Evolutionary conservation across 2,888 invertebrate genomes (phyloP), one percentile per base, ranked within the genome.

Genomic region (Pollenia griseotomentosa): DNA sequence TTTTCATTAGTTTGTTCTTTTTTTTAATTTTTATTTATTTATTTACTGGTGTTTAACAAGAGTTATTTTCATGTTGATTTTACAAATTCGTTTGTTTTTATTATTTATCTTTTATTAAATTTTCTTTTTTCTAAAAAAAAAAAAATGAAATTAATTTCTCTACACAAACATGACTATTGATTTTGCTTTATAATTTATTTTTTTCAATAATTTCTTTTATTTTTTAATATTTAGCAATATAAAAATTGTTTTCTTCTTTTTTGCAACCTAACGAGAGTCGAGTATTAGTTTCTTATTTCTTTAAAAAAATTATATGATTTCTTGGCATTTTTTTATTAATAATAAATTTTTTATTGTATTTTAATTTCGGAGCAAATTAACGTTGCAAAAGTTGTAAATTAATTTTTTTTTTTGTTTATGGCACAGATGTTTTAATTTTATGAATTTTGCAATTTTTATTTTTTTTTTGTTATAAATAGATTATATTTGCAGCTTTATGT

Each of bases 71-170:
- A 55, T 78, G 77, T 46, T 40, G 48, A 63, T 71, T 80, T 63
- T 44, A 61, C 23, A 80, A 53, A 66, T 59, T 42, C 59, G 12
- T 48, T 68, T 65, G 11, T 51, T 78, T 61, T 80, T 19, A 11
- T 23, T 73, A 44, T 77, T 81, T 61, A 48, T 73, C 12, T 73
- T 57, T 65, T 46, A 63, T 83, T 70, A 33, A 59, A 33, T 33
- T 33, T 33, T 0, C 33, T 68, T 71, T 70, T 10, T 51, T 73
- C 19, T 51, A 23, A 10, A 5, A n/a, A n/a, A 65, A 65, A 44
- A 74, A 59, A 73, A 63, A 80, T 63, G n/a, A 71, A 63, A 77
- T 77, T 63, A 70, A 70, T 83, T 83, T 75, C 75, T 68, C 53
- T 53, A n/a, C 0, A 40, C 19, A 65, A 57, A 46, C 65, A 65